Percentiles rank a stretch among this genome's conserved stretches.
Conservation (phyloP, 2,113 vertebrate species). For the Corynorhinus townsendii region DNA sequence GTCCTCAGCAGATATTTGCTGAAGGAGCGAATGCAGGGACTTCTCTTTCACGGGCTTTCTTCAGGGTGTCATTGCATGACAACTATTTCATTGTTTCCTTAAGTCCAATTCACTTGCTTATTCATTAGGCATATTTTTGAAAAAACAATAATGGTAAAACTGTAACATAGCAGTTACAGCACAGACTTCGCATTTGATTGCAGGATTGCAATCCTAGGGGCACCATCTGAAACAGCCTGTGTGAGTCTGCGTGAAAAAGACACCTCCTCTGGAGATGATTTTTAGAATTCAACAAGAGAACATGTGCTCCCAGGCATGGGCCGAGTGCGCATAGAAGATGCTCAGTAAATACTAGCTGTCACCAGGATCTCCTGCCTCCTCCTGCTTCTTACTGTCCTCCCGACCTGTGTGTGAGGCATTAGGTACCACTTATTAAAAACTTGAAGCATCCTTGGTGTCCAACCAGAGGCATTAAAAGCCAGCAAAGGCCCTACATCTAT, state of each 20-base stretch:
- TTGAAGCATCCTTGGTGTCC: neutral
- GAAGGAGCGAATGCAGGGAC: neutral
- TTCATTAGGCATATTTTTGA: neutral
- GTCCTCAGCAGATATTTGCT: neutral
- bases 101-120: neutral
- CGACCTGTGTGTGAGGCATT: neutral
- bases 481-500: neutral
- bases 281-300: neutral
- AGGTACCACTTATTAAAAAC: neutral
- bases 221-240: neutral
- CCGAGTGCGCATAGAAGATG: too few species aligned
- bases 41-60: neutral
- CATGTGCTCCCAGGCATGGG: neutral
- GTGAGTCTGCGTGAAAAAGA: neutral
- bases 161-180: fast-evolving
- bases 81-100: neutral
- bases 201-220: neutral
- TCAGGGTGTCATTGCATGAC: neutral
- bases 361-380: fast-evolving
- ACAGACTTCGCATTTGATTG: neutral
- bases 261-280: neutral
- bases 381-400: fast-evolving
- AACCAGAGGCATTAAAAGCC: neutral
- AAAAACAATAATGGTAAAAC: neutral
- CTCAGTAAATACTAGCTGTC: neutral